Base-by-base conservation (phyloP, 1,140 invertebrate species). In the Drosophila nikananu region DNA sequence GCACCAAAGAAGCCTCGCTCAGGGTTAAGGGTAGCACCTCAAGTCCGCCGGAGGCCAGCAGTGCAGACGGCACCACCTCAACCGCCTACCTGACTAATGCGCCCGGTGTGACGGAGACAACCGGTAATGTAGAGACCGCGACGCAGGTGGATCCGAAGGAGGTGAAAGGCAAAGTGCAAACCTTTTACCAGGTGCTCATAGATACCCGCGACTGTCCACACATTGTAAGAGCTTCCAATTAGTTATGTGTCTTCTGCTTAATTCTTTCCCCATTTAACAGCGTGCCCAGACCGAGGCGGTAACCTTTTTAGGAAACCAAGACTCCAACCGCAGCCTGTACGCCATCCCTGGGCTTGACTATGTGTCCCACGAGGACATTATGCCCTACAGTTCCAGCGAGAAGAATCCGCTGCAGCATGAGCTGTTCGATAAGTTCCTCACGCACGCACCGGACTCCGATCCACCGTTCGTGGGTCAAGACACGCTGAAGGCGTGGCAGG, bases 131-230 rank as follows among this genome's bases (percentile, higher is more conserved):
- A 9, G 81, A 79, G 30, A 44, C 73, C 15, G 63, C 65, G 9
- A 60, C 37, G 23, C 35, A 71, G 23, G 74, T 86, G 21, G 92
- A 93, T 46, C 96, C 96, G 13, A 97, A 97, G 93, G 97, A 98
- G 94, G 97, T 98, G 1, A 97, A 98, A 94, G 97, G 97, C 48
- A 95, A 95, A 91, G 97, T 97, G 17, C 97, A 98, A 82, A 97
- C 97, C n/a, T 99, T 98, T 93, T 99, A 99, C 93, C 98, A 99
- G 95, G 98, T 99, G 21, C 94, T 99, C 8, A 99, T 99, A 86
- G 98, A 99, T 94, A 97, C 97, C 62, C 95, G 98, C 92, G 98
- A 99, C 94, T 98, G 97, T 93, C 98, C 98, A 25, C 98, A 96
- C 93, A 98, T 99, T 94, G 97, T 98, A 95, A 96, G 96, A 12